phyloP scores from a whole-genome alignment of 2,888 invertebrate species.

The Hofmannophila pseudospretella region DNA sequence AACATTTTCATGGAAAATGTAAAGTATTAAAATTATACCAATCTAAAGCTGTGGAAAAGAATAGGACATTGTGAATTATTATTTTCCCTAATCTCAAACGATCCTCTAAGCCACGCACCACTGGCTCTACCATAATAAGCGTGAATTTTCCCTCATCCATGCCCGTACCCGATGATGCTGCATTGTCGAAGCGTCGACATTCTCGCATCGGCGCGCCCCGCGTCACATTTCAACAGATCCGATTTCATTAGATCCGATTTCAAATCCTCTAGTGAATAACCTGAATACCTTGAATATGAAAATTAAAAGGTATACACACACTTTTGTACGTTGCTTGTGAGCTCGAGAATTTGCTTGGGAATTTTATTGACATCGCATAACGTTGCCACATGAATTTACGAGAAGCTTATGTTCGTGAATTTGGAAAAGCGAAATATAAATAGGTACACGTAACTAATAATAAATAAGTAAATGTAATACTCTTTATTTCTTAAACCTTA shows the following conservation, averaged over 20 bases:
- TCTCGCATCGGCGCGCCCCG: conserved; percentile 8
- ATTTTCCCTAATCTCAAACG: too few species aligned
- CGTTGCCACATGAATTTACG: neutral
- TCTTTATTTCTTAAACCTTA: too few species aligned
- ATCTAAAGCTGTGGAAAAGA: too few species aligned
- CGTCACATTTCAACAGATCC: conserved; percentile 13
- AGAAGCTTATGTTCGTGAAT: too few species aligned
- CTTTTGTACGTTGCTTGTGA: neutral
- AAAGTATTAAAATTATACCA: too few species aligned
- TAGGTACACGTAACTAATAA: too few species aligned
- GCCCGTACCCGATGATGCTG: neutral
- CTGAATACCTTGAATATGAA: conserved; percentile 10
- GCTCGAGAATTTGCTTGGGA: neutral
- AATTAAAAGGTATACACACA: neutral
- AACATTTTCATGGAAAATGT: too few species aligned
- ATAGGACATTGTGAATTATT: too few species aligned
- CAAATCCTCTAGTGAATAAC: conserved; percentile 11
- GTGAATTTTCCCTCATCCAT: neutral
- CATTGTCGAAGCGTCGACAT: neutral
- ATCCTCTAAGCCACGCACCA: neutral
- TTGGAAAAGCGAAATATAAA: too few species aligned
- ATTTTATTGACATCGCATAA: neutral
- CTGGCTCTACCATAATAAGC: neutral
- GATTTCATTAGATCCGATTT: conserved; percentile 12
- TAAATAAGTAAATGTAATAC: too few species aligned